Conservation (phyloP, 2,888 invertebrate genomes). For the Cryptocephalus primarius region DNA sequence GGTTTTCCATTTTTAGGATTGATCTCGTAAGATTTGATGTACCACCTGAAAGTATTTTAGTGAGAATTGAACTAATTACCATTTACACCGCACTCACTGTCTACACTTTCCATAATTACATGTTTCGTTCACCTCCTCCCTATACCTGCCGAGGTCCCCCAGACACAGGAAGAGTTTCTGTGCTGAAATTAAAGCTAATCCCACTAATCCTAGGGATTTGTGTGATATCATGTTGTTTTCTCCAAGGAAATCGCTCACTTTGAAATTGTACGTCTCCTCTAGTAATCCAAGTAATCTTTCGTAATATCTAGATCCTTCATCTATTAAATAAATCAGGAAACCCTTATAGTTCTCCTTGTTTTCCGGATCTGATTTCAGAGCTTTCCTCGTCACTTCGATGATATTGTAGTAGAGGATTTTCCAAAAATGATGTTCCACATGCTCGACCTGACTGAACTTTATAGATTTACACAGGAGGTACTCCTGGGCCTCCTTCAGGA, state of each 20-base stretch:
- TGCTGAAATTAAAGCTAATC: conserved; percentile 69
- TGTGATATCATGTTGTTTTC: conserved; percentile 47
- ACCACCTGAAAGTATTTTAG: conserved; percentile 50
- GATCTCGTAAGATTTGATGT: conserved; percentile 85
- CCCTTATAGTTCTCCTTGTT: conserved; percentile 54
- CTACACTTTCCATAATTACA: conserved; percentile 69
- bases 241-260: conserved; percentile 50
- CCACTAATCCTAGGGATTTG: conserved; percentile 55
- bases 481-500: conserved; percentile 57
- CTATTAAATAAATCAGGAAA: conserved; percentile 57
- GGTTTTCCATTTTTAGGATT: conserved; percentile 92
- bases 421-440: conserved; percentile 86
- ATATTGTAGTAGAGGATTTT: conserved; percentile 81
- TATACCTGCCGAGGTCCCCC: conserved; percentile 88
- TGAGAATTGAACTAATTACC: no score
- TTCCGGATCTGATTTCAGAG: conserved; percentile 48
- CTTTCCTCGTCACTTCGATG: conserved; percentile 70
- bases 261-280: conserved; percentile 66
- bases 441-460: conserved; percentile 76
- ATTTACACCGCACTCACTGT: conserved; percentile 41
- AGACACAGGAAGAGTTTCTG: conserved; percentile 83
- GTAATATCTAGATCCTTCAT: conserved; percentile 68
- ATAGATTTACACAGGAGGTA: conserved; percentile 64
- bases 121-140: conserved; percentile 71
- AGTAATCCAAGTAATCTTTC: conserved; percentile 61